Conservation (phyloP, 2,797 vertebrate genomes). For the Chelonia mydas region DNA sequence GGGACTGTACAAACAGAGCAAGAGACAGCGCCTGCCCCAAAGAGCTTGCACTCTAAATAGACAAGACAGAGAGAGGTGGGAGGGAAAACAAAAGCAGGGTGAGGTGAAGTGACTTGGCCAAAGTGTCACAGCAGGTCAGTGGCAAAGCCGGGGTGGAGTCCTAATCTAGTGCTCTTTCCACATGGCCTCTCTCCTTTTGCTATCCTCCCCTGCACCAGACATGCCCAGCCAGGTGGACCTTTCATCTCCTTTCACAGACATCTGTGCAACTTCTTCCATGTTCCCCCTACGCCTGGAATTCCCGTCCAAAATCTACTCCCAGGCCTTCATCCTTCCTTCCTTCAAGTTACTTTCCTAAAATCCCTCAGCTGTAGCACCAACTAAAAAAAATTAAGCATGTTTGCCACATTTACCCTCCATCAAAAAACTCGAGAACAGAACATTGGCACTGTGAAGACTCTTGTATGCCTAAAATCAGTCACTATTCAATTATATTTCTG, state of each 20-base stretch:
- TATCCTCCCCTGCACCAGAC: not conserved
- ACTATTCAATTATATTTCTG: no score
- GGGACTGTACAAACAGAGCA: not conserved
- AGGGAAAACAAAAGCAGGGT: not conserved
- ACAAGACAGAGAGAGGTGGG: not conserved
- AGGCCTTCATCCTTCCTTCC: not conserved
- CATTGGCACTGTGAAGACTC: not conserved
- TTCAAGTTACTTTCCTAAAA: not conserved
- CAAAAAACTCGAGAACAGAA: not conserved
- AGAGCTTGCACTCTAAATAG: not conserved
- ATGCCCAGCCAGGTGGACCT: not conserved
- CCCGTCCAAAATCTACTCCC: not conserved
- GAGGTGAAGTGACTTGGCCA: not conserved
- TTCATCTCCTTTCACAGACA: not conserved
- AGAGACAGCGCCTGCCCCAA: not conserved
- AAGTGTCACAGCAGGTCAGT: accelerated
- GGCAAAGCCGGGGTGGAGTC: not conserved
- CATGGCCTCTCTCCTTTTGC: not conserved
- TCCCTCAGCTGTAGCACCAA: not conserved
- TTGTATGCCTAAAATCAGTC: not conserved
- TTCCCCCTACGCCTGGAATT: not conserved
- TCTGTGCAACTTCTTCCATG: not conserved
- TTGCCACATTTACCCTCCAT: not conserved
- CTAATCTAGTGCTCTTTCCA: not conserved
- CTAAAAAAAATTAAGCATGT: not conserved